Evolutionary conservation across 2,797 vertebrate genomes (phyloP).

Genomic region (Myotis daubentonii): DNA sequence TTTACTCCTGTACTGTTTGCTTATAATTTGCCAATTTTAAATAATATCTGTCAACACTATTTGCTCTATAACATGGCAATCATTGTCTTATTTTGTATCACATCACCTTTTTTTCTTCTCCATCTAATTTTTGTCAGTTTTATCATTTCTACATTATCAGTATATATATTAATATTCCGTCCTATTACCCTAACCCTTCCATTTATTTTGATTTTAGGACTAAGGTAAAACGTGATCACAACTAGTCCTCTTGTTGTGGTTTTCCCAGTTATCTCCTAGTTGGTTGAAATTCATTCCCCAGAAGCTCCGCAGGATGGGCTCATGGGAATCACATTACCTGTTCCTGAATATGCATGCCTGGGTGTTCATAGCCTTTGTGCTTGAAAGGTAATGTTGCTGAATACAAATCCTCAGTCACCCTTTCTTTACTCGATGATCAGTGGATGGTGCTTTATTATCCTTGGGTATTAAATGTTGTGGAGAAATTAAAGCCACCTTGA

Average conservation of each 20-base stretch:
- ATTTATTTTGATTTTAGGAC: neutral
- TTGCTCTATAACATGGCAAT: neutral
- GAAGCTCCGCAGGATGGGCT: neutral
- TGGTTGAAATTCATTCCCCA: neutral
- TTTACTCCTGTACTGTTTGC: neutral
- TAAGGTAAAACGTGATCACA: neutral
- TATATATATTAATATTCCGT: neutral
- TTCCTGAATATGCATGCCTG: neutral
- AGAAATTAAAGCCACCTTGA: neutral
- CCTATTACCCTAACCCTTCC: neutral
- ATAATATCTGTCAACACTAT: neutral
- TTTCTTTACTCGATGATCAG: neutral
- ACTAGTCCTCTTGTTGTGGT: neutral
- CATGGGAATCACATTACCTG: neutral
- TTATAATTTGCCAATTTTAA: conserved; percentile 12
- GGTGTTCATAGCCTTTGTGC: neutral
- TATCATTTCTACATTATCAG: neutral
- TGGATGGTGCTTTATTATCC: neutral
- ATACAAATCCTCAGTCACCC: neutral
- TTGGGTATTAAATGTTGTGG: neutral
- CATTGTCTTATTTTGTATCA: neutral
- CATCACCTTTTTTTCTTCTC: neutral
- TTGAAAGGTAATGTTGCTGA: neutral
- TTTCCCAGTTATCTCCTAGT: neutral
- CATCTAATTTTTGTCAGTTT: neutral